A percentile compares a stretch with the other conserved stretches of the same genome.
Evolutionary conservation across 2,797 vertebrate genomes (phyloP).

Genomic region (Agapornis canus): DNA sequence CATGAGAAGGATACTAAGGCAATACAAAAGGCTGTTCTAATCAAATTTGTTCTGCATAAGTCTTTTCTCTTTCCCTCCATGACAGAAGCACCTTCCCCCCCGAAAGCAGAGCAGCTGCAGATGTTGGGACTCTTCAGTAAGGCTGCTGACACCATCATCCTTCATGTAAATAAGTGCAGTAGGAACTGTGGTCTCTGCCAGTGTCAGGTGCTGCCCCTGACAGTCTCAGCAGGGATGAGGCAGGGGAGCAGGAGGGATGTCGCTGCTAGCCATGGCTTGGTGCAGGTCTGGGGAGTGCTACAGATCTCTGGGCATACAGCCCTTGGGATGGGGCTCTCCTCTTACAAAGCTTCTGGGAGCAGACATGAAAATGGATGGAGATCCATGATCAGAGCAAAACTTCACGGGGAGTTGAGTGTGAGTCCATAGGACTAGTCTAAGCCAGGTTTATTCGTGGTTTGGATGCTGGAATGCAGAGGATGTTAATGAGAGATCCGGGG

Average conservation of each 20-base stretch:
- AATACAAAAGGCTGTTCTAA: neutral
- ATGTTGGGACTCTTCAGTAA: neutral
- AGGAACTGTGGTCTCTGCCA: neutral
- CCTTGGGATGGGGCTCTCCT: neutral
- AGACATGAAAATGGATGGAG: neutral
- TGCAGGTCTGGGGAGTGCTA: neutral
- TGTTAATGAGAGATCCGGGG: neutral
- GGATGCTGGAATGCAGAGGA: neutral
- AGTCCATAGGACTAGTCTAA: neutral
- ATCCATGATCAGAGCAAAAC: neutral
- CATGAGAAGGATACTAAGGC: neutral
- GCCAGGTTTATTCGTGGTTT: neutral
- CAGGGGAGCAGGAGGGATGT: neutral
- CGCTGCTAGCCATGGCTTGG: neutral
- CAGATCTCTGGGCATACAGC: neutral
- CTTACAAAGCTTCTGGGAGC: neutral
- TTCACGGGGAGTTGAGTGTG: neutral
- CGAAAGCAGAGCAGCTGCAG: neutral
- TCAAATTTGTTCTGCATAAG: neutral
- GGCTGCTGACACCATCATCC: neutral
- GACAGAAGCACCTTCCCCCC: neutral
- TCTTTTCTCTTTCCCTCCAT: neutral
- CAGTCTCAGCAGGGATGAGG: neutral
- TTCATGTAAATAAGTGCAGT: neutral
- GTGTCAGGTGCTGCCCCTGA: neutral